Conservation (phyloP, 2,888 invertebrate species). For the Metopia argyrocephala region DNA sequence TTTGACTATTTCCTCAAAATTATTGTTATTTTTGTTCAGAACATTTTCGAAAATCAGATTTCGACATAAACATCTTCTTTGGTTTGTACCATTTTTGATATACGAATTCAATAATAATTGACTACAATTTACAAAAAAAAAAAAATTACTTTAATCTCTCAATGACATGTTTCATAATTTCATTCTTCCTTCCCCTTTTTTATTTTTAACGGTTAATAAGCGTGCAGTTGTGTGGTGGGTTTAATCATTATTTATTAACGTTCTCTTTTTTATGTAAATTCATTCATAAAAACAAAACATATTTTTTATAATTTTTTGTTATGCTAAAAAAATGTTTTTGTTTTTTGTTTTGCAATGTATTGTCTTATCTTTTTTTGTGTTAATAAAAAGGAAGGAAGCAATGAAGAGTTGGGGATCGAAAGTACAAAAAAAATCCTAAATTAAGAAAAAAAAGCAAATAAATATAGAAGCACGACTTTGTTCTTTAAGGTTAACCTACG, state of each 20-base stretch:
- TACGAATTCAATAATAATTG: no score
- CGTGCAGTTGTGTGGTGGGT: background rate
- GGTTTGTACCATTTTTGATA: no score
- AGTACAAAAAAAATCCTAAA: constrained; percentile 1
- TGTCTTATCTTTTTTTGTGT: background rate
- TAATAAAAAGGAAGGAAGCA: background rate
- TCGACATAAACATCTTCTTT: no score
- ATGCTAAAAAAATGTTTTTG: no score
- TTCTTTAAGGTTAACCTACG: background rate
- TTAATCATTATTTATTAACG: constrained; percentile 8
- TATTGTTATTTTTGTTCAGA: no score
- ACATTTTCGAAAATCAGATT: no score
- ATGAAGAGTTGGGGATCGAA: background rate
- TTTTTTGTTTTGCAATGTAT: background rate
- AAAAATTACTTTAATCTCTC: no score
- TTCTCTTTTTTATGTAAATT: constrained; percentile 5
- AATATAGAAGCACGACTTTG: constrained; percentile 20
- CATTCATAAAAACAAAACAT: constrained; percentile 31
- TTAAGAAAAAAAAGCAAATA: constrained; percentile 1
- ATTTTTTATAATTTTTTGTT: background rate
- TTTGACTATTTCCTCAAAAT: no score
- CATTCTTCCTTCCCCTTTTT: background rate
- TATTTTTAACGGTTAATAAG: background rate
- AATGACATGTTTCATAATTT: background rate
- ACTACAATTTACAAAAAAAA: no score